phyloP scores from a whole-genome alignment of 2,888 invertebrate species.

The Acleris emargana region DNA sequence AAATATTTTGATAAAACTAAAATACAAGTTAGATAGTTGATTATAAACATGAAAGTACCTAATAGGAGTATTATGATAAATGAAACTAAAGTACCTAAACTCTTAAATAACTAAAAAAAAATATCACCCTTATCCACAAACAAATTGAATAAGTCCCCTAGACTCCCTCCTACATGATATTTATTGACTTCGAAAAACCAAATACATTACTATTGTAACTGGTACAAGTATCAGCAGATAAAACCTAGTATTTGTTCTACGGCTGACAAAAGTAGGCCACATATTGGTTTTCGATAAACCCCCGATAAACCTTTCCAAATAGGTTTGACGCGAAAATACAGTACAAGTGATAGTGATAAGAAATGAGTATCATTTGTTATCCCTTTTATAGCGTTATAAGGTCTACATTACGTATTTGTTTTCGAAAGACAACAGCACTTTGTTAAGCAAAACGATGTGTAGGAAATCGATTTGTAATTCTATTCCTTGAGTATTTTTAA shows the following conservation, averaged over 20 bases:
- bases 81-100: too few species aligned
- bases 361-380: constrained; percentile 24
- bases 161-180: too few species aligned
- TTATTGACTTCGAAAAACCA: background rate
- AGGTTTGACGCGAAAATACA: constrained; percentile 16
- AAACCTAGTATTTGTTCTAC: constrained; percentile 13
- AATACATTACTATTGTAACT: background rate
- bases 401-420: constrained; percentile 4
- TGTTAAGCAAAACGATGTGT: background rate
- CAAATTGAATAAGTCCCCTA: too few species aligned
- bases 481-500: background rate
- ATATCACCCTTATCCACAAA: too few species aligned
- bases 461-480: background rate
- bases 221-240: background rate
- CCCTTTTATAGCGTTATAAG: constrained; percentile 5
- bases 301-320: constrained; percentile 15
- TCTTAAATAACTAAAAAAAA: too few species aligned
- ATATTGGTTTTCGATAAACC: constrained; percentile 45
- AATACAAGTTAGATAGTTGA: too few species aligned
- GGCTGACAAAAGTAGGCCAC: constrained; percentile 21
- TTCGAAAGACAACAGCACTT: background rate
- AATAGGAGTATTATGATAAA: too few species aligned
- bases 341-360: constrained; percentile 23
- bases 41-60: too few species aligned
- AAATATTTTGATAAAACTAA: too few species aligned